Evolutionary conservation across 2,113 vertebrate genomes (phyloP).

Genomic region (Erinaceus europaeus): DNA sequence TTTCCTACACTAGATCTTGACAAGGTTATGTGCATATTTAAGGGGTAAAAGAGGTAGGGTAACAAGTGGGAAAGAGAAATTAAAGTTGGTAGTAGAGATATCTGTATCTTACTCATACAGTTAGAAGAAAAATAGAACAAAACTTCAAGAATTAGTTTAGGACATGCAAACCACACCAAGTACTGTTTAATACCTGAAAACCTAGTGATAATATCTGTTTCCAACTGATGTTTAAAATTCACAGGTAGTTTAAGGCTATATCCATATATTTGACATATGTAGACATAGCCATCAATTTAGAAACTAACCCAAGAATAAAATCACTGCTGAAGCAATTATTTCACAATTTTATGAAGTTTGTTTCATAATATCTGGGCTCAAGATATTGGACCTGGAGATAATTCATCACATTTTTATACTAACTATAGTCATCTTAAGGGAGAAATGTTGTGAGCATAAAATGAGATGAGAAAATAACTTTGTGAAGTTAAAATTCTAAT

Average conservation of each 20-base stretch:
- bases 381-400: not conserved
- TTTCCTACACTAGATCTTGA: not conserved
- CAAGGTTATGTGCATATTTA: not conserved
- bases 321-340: not conserved
- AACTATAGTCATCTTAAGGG: not conserved
- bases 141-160: too few species aligned
- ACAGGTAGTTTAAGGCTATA: not conserved
- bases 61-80: not conserved
- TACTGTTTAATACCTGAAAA: not conserved
- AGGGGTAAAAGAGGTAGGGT: not conserved
- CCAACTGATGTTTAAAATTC: not conserved
- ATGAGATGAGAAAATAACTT: not conserved
- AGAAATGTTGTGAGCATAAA: not conserved
- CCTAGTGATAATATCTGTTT: not conserved
- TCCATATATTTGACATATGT: not conserved
- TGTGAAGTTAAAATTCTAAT: not conserved
- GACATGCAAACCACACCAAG: not conserved
- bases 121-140: not conserved
- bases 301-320: not conserved
- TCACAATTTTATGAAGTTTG: not conserved
- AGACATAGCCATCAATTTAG: not conserved
- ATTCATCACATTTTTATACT: not conserved
- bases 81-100: not conserved
- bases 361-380: not conserved
- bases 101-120: not conserved